A percentile compares a stretch with the other conserved stretches of the same genome.
phyloP scores from a whole-genome alignment of 1,140 invertebrate species.

The Laodelphax striatellus region DNA sequence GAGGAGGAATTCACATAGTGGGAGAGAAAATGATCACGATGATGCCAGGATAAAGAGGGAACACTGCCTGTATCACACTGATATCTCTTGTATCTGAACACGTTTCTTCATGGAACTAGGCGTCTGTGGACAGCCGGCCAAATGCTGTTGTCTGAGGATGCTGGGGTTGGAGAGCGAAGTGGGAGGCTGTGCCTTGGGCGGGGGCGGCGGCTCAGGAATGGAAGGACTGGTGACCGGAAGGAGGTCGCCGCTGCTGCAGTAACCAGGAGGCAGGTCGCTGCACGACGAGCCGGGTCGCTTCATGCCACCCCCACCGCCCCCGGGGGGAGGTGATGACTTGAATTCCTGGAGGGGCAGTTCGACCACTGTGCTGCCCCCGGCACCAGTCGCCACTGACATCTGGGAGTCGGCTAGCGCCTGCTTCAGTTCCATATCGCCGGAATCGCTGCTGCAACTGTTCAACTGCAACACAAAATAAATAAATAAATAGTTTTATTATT shows the following conservation, averaged over 20 bases:
- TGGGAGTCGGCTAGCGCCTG: constrained; percentile 35
- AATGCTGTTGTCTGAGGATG: constrained; percentile 12
- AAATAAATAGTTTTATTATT: no score
- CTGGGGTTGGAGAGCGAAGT: constrained; percentile 6
- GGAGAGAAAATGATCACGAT: no score
- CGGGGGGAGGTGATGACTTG: constrained; percentile 43
- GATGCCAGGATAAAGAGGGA: no score
- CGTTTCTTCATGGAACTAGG: constrained; percentile 23
- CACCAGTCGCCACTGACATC: constrained; percentile 46
- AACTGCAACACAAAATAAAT: no score
- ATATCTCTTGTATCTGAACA: constrained; percentile 24
- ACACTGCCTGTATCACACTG: constrained; percentile 15
- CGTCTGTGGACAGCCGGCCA: constrained; percentile 17
- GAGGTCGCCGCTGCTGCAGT: constrained; percentile 28
- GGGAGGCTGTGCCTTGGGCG: constrained; percentile 18
- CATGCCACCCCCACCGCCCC: constrained; percentile 18
- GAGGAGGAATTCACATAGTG: no score
- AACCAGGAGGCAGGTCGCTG: constrained; percentile 34
- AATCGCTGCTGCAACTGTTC: constrained; percentile 42
- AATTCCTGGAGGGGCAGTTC: constrained; percentile 53
- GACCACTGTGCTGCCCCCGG: constrained; percentile 35
- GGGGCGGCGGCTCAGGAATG: constrained; percentile 22
- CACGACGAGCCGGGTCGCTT: constrained; percentile 27
- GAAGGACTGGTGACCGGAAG: constrained; percentile 38
- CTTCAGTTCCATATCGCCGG: constrained; percentile 42